Evolutionary conservation across 1,140 invertebrate genomes (phyloP), one percentile per base, ranked within the genome.

Genomic region (Cyrtorhinus lividipennis): DNA sequence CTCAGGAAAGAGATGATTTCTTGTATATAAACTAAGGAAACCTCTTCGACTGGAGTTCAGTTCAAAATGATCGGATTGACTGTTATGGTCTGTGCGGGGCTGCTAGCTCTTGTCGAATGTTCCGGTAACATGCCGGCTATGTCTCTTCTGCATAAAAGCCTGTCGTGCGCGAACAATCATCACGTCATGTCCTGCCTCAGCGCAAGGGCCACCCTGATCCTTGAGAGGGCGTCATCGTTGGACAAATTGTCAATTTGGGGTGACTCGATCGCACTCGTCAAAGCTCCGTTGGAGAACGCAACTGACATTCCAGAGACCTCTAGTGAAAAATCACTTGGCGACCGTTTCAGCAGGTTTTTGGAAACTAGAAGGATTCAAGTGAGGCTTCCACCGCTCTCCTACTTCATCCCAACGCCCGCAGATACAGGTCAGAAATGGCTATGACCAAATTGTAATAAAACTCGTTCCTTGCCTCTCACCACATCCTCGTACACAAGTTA

Each of bases 301-400:
- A 15, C 48, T 5, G 5, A 22, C 5, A n/a, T 10, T n/a, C 10
- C 8, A 15, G 48, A 53, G 8, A 10, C 10, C 48, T 8, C 8
- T 22, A 53, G 8, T 53, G 30, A 24, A 13, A 26, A 26, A 30
- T 59, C 58, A 15, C 27, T 59, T 15, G 58, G 24, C n/a, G 58
- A 59, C 12, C 27, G 58, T 22, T 27, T 59, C 26, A 30, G 25
- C n/a, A 59, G 38, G n/a, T 59, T 59, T n/a, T n/a, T 59, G n/a
- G 58, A 59, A 10, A 18, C 58, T n/a, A 24, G 23, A 24, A 59
- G 58, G 2, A 30, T 59, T 59, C 58, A 30, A n/a, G 3, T 59
- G 13, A 26, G n/a, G n/a, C 26, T 59, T 30, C 58, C 58, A 2
- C n/a, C n/a, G 18, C 27, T 59, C 26, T n/a, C 58, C 24, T 59